A percentile compares a stretch with the other conserved stretches of the same genome.
phyloP scores from a whole-genome alignment of 1,140 invertebrate genomes.

The Pemphigus obesinymphae region DNA sequence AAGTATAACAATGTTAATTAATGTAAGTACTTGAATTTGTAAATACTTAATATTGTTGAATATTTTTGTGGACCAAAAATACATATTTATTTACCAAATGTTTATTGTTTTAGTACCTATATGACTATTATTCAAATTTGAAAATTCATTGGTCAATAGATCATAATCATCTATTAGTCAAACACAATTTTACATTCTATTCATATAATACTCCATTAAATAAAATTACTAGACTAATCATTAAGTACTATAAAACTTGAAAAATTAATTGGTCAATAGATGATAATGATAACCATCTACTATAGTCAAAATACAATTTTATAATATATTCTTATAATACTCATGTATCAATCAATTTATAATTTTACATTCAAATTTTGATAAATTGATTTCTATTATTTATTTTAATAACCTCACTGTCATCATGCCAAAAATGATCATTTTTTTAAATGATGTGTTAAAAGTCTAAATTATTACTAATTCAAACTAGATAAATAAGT shows the following conservation, averaged over 20 bases:
- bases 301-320: not conserved
- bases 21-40: slow-evolving; percentile 17
- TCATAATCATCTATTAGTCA: not conserved
- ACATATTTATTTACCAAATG: not conserved
- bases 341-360: too few species aligned
- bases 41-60: slow-evolving; percentile 10
- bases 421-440: not conserved
- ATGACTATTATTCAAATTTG: not conserved
- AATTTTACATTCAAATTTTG: not conserved
- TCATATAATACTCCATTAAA: not conserved
- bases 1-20: not conserved
- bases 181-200: not conserved
- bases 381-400: not conserved
- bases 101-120: not conserved
- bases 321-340: not conserved
- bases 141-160: not conserved
- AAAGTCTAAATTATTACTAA: not conserved
- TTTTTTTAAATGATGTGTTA: not conserved
- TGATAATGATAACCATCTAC: not conserved
- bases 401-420: not conserved
- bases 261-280: not conserved
- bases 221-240: not conserved
- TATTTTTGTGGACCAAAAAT: slow-evolving; percentile 30
- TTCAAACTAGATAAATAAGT: not conserved
- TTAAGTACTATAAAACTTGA: not conserved